Evolutionary conservation across 2,113 vertebrate genomes (phyloP).

Genomic region (Carassius carassius): DNA sequence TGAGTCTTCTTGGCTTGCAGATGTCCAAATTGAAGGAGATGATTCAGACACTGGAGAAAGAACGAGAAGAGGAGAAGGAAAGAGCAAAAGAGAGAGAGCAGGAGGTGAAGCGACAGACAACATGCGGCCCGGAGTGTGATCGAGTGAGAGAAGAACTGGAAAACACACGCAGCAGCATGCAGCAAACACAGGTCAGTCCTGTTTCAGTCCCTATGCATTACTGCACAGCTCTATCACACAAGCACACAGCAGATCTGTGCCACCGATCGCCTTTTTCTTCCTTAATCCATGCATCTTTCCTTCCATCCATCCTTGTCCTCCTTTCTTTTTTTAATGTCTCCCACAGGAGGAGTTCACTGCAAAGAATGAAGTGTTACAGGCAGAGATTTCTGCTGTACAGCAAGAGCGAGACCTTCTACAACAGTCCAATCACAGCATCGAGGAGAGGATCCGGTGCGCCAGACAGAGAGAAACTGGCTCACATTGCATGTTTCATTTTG

Average conservation of each 20-base stretch:
- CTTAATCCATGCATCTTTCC: neutral
- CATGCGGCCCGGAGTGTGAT: constrained; percentile 60
- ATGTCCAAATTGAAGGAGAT: constrained; percentile 68
- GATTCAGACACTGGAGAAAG: constrained; percentile 54
- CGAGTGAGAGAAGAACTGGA: constrained; percentile 70
- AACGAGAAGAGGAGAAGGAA: constrained; percentile 57
- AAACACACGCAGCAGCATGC: constrained; percentile 53
- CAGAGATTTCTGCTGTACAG: constrained; percentile 68
- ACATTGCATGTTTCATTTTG: neutral
- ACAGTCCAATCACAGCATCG: constrained; percentile 67
- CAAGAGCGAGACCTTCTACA: constrained; percentile 71
- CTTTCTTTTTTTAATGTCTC: constrained; percentile 13
- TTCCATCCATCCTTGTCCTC: neutral
- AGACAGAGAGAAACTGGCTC: neutral
- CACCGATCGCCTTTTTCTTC: neutral
- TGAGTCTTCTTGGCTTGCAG: constrained; percentile 57
- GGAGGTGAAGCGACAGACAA: constrained; percentile 21
- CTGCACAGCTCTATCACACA: neutral
- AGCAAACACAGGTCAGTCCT: constrained; percentile 51
- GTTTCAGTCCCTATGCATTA: constrained; percentile 10
- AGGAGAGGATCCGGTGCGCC: constrained; percentile 78
- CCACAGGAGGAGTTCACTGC: constrained; percentile 71
- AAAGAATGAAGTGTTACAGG: constrained; percentile 71
- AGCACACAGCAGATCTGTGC: constrained; percentile 16
- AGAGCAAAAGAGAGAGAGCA: constrained; percentile 18